Evolutionary conservation across 1,140 invertebrate species (phyloP).

Genomic region (Megalopta genalis): DNA sequence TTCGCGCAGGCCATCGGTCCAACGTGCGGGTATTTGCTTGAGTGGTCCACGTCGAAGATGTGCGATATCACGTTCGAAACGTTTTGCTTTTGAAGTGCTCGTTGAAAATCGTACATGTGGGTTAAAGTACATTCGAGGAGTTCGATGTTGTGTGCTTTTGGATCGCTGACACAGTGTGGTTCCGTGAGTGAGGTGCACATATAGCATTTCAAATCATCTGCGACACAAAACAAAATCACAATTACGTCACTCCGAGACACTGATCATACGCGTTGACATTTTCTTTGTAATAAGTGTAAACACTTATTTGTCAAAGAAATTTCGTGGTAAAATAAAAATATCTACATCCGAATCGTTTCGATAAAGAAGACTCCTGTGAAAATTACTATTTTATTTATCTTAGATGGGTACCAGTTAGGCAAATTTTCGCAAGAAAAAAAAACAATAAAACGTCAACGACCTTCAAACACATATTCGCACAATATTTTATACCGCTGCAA

Average conservation of each 20-base stretch:
- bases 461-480: too few relatives aligned
- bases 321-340: too few relatives aligned
- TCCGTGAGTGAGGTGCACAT: conserved; percentile 64
- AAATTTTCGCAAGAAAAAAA: too few relatives aligned
- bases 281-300: too few relatives aligned
- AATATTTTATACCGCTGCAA: too few relatives aligned
- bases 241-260: background rate
- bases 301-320: too few relatives aligned
- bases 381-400: too few relatives aligned
- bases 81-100: conserved; percentile 31
- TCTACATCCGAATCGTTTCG: too few relatives aligned
- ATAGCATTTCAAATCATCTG: conserved; percentile 71
- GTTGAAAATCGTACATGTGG: conserved; percentile 58
- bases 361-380: too few relatives aligned
- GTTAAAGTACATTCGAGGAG: conserved; percentile 59
- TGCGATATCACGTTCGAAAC: conserved; percentile 28
- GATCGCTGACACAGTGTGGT: conserved; percentile 54
- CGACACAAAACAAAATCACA: conserved; percentile 7
- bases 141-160: conserved; percentile 41
- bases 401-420: too few relatives aligned
- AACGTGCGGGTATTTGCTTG: conserved; percentile 29
- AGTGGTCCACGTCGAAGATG: conserved; percentile 63
- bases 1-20: conserved; percentile 64
- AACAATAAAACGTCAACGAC: too few relatives aligned
- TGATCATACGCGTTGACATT: too few relatives aligned